Evolutionary conservation across 2,113 vertebrate species (phyloP), one percentile per base, ranked within the genome.

Genomic region (Porphyrio hochstetteri): DNA sequence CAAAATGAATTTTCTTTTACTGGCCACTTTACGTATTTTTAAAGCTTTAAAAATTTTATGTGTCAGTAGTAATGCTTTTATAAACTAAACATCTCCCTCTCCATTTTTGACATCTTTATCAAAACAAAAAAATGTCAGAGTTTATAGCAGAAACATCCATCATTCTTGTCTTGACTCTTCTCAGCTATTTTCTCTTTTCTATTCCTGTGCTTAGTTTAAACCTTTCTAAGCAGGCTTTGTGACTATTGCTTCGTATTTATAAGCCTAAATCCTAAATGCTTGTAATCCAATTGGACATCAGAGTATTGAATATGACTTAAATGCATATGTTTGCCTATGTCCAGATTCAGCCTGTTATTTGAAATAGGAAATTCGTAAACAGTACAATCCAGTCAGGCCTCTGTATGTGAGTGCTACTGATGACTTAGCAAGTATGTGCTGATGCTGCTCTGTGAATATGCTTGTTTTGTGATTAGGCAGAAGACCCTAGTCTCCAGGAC

Each of bases 1-100:
- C 60, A 76, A 79, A 95, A 90, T 36, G 1, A 80, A 56, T 93
- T 93, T 69, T 88, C 53, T 93, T 91, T 82, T 90, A 85, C 75
- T 94, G 48, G 29, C 28, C 63, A 82, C 25, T 93, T 94, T 72
- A 65, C n/a, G n/a, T 33, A 61, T 52, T 92, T 94, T 78, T 78
- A 88, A 92, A 91, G 11, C 24, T 64, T 89, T 88, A 90, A 52
- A 35, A 31, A 25, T 78, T 90, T 83, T 71, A 20, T 46, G 46
- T 71, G 42, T 64, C 44, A 78, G 21, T 74, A 69, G 33, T 76
- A 80, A 64, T 8, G 60, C 52, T 94, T 96, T 84, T 28, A 53
- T 80, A 82, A 88, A 79, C 15, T 11, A 63, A 88, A 50, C 7
- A 48, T 24, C 2, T 84, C 35, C 56, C 13, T 48, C 38, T 82